These are phyloP conservation scores for Ladona fulva DNA, from an alignment of 1,140 invertebrate genomes.

Conservation along the genomic window DNA sequence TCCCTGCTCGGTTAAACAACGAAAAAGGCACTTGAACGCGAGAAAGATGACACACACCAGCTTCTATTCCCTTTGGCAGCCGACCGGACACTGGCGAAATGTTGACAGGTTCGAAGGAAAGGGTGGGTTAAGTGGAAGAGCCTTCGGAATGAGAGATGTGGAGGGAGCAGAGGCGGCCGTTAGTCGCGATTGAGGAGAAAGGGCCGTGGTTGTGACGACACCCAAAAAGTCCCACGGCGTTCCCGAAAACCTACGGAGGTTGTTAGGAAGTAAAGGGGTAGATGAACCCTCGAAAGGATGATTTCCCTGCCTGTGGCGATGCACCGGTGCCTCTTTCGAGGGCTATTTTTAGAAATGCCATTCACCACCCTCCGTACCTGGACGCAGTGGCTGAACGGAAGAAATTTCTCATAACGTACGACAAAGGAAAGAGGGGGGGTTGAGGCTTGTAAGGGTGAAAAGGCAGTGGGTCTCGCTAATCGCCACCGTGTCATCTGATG, in stretches of 20 bases:
- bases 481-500: neutral
- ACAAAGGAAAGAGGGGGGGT: neutral
- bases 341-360: neutral
- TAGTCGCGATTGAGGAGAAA: no score
- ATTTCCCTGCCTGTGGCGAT: neutral
- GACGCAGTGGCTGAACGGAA: no score
- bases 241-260: neutral
- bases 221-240: neutral
- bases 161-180: neutral
- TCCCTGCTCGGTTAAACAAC: no score
- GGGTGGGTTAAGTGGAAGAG: neutral
- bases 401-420: no score
- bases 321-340: neutral
- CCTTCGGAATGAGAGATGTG: neutral
- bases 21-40: no score
- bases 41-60: neutral
- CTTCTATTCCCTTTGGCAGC: neutral
- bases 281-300: neutral
- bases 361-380: neutral
- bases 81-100: neutral
- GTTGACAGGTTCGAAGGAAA: neutral
- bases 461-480: neutral
- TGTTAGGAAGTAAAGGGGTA: neutral
- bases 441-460: no score
- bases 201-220: no score